Evolutionary conservation across 1,140 invertebrate genomes (phyloP), one percentile per base, ranked within the genome.

Genomic region (Lordiphosa stackelbergi): DNA sequence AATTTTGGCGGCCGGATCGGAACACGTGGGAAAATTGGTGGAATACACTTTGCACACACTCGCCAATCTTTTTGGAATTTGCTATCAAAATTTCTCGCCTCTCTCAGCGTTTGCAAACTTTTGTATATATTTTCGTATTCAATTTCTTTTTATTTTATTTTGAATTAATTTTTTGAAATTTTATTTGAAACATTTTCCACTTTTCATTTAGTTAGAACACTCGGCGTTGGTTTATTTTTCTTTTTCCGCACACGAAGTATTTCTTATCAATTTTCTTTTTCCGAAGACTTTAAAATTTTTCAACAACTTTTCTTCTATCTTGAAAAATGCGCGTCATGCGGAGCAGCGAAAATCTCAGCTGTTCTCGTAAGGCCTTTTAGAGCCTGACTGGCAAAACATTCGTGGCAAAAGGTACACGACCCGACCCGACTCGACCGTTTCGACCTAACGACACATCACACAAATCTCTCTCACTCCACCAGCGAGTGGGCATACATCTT

Each of bases 341-440:
- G 75, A 87, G 70, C 70, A 78, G 66, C 75, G 53, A 87, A 46
- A 86, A 85, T 85, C 74, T 85, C 85, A 85, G 79, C 86, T 85
- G 85, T 85, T 87, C 81, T 87, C 86, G 83, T 85, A 87, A 87
- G 87, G 86, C 85, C 85, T 86, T 85, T 86, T 86, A 87, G 75
- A 86, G 85, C 84, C 86, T 88, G 86, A 88, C 86, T 88, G 87
- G 81, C 86, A 87, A 73, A 85, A 88, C 85, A 88, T 87, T 88
- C 86, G 87, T 87, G 87, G 85, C 86, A 88, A 88, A 88, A 88
- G 87, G 87, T 88, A 88, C 86, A 88, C 86, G 87, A 88, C 87
- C 87, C 86, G 87, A 88, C 87, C 86, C 86, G 86, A 87, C 86
- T 87, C 83, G 86, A 88, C 86, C 85, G 83, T 81, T 77, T 83